Evolutionary conservation across 2,797 vertebrate genomes (phyloP), one percentile per base, ranked within the genome.

Genomic region (Anabacerthia variegaticeps): DNA sequence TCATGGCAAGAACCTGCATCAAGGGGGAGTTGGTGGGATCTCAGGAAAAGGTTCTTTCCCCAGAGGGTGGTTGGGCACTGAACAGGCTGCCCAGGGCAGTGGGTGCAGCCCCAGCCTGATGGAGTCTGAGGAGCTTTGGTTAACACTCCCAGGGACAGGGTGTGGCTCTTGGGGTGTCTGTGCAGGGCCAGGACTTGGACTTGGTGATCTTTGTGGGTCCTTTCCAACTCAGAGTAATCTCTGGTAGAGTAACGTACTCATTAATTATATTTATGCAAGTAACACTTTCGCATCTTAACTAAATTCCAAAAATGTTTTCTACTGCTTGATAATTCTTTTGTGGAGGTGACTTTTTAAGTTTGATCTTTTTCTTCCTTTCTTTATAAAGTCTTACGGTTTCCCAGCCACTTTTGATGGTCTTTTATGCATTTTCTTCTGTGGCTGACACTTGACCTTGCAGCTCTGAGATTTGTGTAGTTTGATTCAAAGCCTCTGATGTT

Each of bases 401-500:
- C 63, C 84, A 92, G 76, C 58, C 56, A 59, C 71, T 67, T 97
- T 96, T 96, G 72, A 92, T 97, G 94, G 92, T 93, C 65, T 89
- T 95, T 95, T 93, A 83, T 97, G 94, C 87, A 58, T 95, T 92
- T 93, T 88, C 68, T 93, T 43, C 58, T 44, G 44, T 97, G 94
- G 80, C 76, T 95, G 80, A 81, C 62, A 76, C 85, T 97, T 95
- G 80, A 96, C 92, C 79, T 95, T 76, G 77, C 55, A 97, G 77
- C 94, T 97, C 90, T 95, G 66, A 96, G 72, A 51, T 88, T 97
- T 98, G 96, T 95, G 76, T 62, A 91, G 78, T 97, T 96, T 96
- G 85, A 97, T 97, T 98, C 97, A 96, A 97, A 97, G 88, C 41
- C 61, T 96, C 69, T 96, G 89, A 89, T 97, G 89, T 97, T 97